Percentiles rank a stretch among this genome's conserved stretches.
phyloP scores from a whole-genome alignment of 2,797 vertebrate genomes.

The Danionella dracula region DNA sequence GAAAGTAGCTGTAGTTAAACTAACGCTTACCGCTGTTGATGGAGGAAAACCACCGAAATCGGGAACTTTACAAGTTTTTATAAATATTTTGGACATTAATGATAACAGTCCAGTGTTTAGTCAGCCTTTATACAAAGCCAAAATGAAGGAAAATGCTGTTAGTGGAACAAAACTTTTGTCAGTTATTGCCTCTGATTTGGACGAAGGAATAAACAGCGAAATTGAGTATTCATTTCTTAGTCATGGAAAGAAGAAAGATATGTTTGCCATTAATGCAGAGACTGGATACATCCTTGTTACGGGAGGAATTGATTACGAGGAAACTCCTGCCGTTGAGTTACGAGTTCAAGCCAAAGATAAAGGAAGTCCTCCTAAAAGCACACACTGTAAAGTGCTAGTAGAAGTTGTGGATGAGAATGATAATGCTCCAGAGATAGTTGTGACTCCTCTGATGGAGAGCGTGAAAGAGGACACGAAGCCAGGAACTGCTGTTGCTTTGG shows the following conservation, averaged over 20 bases:
- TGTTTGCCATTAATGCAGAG: not conserved
- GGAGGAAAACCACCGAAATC: slow-evolving; percentile 40
- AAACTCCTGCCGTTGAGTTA: slow-evolving; percentile 35
- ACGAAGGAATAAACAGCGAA: slow-evolving; percentile 41
- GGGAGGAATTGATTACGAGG: slow-evolving; percentile 37
- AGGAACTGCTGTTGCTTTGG: slow-evolving; percentile 34
- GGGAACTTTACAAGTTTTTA: slow-evolving; percentile 28
- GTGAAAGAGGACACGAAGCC: slow-evolving; percentile 35
- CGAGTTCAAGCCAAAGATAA: slow-evolving; percentile 41
- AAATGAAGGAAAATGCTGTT: slow-evolving; percentile 27
- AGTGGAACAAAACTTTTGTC: slow-evolving; percentile 12
- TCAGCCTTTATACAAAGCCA: slow-evolving; percentile 38
- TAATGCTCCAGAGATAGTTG: slow-evolving; percentile 43
- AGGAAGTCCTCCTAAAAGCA: slow-evolving; percentile 21
- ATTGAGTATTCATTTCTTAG: slow-evolving; percentile 24
- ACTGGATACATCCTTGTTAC: slow-evolving; percentile 54
- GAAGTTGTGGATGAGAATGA: slow-evolving; percentile 49
- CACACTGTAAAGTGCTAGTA: slow-evolving; percentile 47
- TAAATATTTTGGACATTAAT: slow-evolving; percentile 39
- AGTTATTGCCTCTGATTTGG: slow-evolving; percentile 24
- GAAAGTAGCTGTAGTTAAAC: slow-evolving; percentile 20
- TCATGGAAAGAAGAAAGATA: not conserved
- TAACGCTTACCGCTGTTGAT: slow-evolving; percentile 36
- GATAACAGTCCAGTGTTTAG: slow-evolving; percentile 42
- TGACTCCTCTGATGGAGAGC: not conserved